Conservation (phyloP, 2,797 vertebrate genomes). For the Gadopsis bispinosus region DNA sequence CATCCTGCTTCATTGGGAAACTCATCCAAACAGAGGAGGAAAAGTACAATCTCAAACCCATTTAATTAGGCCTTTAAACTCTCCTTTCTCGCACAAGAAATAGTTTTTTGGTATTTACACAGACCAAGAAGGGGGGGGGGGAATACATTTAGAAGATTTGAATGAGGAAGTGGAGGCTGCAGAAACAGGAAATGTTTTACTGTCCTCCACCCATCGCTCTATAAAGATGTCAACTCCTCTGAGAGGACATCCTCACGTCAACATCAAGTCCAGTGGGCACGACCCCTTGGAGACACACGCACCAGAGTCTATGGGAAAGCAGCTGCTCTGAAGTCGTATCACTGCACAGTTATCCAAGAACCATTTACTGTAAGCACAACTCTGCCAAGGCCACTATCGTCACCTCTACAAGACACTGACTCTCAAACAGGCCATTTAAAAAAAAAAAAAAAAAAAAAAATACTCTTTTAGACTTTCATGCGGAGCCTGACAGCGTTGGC, state of each 20-base stretch:
- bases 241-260: constrained; percentile 71
- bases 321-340: constrained; percentile 29
- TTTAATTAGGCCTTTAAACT: constrained; percentile 26
- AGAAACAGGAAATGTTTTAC: constrained; percentile 76
- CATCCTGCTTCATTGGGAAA: constrained; percentile 46
- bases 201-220: constrained; percentile 70
- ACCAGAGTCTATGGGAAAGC: constrained; percentile 67
- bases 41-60: background rate
- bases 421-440: constrained; percentile 46
- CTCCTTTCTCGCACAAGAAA: background rate
- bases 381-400: constrained; percentile 47
- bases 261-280: constrained; percentile 65
- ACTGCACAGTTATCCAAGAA: constrained; percentile 28
- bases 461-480: background rate
- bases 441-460: constrained; percentile 24
- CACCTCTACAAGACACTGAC: constrained; percentile 57
- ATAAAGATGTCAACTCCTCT: constrained; percentile 78
- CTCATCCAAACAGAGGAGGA: constrained; percentile 21
- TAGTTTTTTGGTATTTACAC: constrained; percentile 16
- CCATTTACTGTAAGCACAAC: constrained; percentile 76
- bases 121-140: constrained; percentile 22
- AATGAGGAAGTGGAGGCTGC: constrained; percentile 34
- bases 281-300: constrained; percentile 49
- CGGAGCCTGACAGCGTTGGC: background rate
- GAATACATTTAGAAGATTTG: background rate